These are phyloP conservation scores for Streptopelia turtur DNA, from an alignment of 2,797 vertebrate genomes.

Conservation along the genomic window DNA sequence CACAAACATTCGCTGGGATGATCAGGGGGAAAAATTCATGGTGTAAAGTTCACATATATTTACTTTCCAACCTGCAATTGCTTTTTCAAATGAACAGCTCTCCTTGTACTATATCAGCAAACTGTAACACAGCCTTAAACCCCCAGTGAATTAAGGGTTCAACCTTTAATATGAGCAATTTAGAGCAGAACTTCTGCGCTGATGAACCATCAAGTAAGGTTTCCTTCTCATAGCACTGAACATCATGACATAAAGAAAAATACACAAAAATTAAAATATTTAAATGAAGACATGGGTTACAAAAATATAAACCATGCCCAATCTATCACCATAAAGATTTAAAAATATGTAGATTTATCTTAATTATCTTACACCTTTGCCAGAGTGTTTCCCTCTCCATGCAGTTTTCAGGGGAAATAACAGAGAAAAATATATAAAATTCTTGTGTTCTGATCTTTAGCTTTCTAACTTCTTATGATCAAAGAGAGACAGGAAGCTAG, in stretches of 20 bases:
- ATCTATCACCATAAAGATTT: background rate
- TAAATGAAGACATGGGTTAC: background rate
- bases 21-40: background rate
- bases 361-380: background rate
- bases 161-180: background rate
- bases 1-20: slow-evolving; percentile 26
- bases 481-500: slow-evolving; percentile 8
- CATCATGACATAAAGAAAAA: background rate
- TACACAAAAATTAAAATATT: background rate
- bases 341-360: background rate
- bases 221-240: background rate
- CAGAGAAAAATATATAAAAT: background rate
- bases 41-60: background rate
- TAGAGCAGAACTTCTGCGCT: background rate
- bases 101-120: background rate
- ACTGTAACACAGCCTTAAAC: background rate
- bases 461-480: background rate
- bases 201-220: background rate
- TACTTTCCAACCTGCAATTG: slow-evolving; percentile 73
- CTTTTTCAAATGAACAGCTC: slow-evolving; percentile 80
- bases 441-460: background rate
- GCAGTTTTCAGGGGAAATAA: background rate
- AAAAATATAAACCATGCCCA: background rate
- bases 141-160: background rate
- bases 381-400: background rate